These are phyloP conservation scores for Lagopus muta DNA, from an alignment of 2,113 vertebrate genomes.

Conservation along the genomic window DNA sequence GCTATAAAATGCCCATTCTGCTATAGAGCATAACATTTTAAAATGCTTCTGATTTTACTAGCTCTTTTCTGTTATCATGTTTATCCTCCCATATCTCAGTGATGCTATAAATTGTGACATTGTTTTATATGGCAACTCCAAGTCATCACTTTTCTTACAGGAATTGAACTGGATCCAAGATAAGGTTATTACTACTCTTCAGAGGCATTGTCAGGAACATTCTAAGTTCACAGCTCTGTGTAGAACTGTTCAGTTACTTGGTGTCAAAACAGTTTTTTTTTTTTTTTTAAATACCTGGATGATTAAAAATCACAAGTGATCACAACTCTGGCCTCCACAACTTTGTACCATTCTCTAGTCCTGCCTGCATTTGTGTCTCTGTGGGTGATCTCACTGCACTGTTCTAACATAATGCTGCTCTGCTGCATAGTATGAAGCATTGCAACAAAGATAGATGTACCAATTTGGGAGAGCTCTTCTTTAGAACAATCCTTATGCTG, in stretches of 20 bases:
- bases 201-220: not conserved
- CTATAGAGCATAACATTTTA: not conserved
- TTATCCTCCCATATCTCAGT: not conserved
- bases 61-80: not conserved
- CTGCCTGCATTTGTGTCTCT: not conserved
- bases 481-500: not conserved
- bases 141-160: not conserved
- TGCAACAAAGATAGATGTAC: not conserved
- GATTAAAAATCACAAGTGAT: not conserved
- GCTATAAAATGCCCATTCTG: conserved; percentile 2
- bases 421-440: not conserved
- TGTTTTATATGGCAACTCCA: not conserved
- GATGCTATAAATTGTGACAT: not conserved
- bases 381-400: not conserved
- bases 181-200: not conserved
- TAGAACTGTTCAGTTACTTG: not conserved
- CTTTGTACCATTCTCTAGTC: not conserved
- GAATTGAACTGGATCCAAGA: not conserved
- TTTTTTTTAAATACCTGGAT: not conserved
- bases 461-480: not conserved
- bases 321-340: not conserved
- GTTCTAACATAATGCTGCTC: not conserved
- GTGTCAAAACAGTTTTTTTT: not conserved
- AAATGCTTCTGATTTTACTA: conserved; percentile 15
- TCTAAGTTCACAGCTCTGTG: not conserved